These are phyloP conservation scores for Xenopus tropicalis DNA, from an alignment of 2,113 vertebrate genomes.

Conservation along the genomic window DNA sequence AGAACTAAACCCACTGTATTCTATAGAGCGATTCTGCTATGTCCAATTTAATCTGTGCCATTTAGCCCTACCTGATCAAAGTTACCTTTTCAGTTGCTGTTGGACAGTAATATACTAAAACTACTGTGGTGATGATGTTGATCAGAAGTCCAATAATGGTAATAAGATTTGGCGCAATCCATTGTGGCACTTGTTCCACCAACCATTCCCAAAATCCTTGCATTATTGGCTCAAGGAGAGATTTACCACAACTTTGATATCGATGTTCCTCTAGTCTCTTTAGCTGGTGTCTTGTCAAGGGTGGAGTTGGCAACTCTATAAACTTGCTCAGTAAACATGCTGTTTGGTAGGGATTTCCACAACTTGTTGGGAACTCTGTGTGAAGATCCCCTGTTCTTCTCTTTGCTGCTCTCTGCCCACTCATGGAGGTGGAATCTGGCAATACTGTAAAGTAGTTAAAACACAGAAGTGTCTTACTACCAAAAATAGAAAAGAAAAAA, in stretches of 20 bases:
- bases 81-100: constrained; percentile 93
- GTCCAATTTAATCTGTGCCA: no score
- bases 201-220: constrained; percentile 97
- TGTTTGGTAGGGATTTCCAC: constrained; percentile 52
- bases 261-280: constrained; percentile 96
- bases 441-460: no score
- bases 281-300: constrained; percentile 87
- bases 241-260: constrained; percentile 88
- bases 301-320: constrained; percentile 84
- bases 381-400: constrained; percentile 67
- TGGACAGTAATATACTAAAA: constrained; percentile 91
- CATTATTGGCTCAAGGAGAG: constrained; percentile 95
- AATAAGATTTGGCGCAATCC: constrained; percentile 97
- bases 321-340: constrained; percentile 73
- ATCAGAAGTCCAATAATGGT: constrained; percentile 89
- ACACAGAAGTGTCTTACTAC: no score
- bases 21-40: no score
- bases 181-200: constrained; percentile 82
- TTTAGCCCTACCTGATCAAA: not conserved
- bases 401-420: constrained; percentile 58
- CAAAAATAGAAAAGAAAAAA: no score
- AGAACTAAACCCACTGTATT: no score
- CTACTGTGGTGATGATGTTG: constrained; percentile 91
- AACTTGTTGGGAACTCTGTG: constrained; percentile 57
- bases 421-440: constrained; percentile 59